Evolutionary conservation across 2,797 vertebrate genomes (phyloP), one percentile per base, ranked within the genome.

Genomic region (Danio aesculapii): DNA sequence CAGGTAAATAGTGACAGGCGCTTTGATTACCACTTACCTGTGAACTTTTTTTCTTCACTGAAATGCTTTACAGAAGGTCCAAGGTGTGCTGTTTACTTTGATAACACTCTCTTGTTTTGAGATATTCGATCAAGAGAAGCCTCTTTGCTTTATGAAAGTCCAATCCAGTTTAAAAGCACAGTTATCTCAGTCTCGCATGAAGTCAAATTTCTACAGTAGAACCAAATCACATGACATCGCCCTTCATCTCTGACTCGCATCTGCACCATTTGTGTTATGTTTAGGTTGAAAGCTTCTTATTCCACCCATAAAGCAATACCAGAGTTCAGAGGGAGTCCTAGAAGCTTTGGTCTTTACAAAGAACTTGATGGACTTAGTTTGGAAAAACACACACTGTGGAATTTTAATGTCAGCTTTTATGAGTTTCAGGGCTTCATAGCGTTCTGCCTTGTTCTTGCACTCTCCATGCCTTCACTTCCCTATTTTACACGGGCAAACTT

Each of bases 361-460:
- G 57, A 61, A 61, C 47, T 53, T 62, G 13, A 44, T 71, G 62
- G 30, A 61, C 44, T 59, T 47, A 61, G 55, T 14, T 47, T 78
- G 66, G 76, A 61, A 70, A 77, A 58, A 59, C 39, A 16, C 47
- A 5, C 39, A 21, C 49, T 52, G 43, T 81, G 73, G 81, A 85
- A 83, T 81, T 73, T 85, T 73, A 85, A 83, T 68, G 81, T 80
- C 81, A 70, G 76, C 66, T 69, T 84, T 81, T 84, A 75, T 82
- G 57, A 82, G 67, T 72, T 62, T 49, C 47, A 49, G 10, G 47
- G 1, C 66, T 55, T 79, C 76, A 71, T 63, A n/a, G 44, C 49
- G 64, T 72, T 61, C 10, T 79, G 61, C 47, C 62, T 47, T 71
- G 41, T 81, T 67, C 81, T 17, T 69, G 73, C n/a, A 21, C 39